phyloP scores from a whole-genome alignment of 1,140 invertebrate genomes.

The Acromyrmex echinatior region DNA sequence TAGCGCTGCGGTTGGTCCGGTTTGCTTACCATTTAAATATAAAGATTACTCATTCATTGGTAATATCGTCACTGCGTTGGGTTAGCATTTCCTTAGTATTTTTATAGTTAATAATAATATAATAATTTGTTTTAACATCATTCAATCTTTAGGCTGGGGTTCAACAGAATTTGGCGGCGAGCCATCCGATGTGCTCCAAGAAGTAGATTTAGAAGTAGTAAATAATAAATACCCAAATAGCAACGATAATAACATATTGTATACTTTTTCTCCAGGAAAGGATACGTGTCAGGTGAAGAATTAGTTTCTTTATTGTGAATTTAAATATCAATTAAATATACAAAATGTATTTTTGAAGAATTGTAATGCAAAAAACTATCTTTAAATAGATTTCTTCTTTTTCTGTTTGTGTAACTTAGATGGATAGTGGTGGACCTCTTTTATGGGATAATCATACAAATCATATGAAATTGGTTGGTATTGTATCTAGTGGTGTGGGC shows the following conservation, averaged over 20 bases:
- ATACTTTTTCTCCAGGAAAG: too few species aligned
- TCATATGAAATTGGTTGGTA: conserved; percentile 84
- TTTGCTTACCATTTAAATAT: conserved; percentile 90
- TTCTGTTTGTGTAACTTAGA: conserved; percentile 81
- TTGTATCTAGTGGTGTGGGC: conserved; percentile 86
- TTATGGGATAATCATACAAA: conserved; percentile 87
- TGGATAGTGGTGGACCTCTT: conserved; percentile 91
- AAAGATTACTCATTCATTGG: conserved; percentile 80
- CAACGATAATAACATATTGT: too few species aligned
- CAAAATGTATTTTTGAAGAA: background rate
- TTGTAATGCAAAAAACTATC: background rate
- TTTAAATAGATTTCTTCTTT: background rate
- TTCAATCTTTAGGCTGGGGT: conserved; percentile 89
- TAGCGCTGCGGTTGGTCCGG: conserved; percentile 87
- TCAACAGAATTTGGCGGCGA: conserved; percentile 81
- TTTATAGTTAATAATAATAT: background rate
- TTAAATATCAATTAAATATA: background rate
- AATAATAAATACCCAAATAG: too few species aligned
- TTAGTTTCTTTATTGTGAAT: background rate
- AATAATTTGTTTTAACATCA: background rate
- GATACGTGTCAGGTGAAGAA: background rate
- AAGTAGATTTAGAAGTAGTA: too few species aligned
- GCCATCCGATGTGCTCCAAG: too few species aligned
- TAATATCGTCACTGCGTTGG: conserved; percentile 86
- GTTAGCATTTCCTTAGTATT: conserved; percentile 80